These are phyloP conservation scores for Hydrocynus forskahlii DNA, from an alignment of 2,797 vertebrate genomes.

Conservation along the genomic window DNA sequence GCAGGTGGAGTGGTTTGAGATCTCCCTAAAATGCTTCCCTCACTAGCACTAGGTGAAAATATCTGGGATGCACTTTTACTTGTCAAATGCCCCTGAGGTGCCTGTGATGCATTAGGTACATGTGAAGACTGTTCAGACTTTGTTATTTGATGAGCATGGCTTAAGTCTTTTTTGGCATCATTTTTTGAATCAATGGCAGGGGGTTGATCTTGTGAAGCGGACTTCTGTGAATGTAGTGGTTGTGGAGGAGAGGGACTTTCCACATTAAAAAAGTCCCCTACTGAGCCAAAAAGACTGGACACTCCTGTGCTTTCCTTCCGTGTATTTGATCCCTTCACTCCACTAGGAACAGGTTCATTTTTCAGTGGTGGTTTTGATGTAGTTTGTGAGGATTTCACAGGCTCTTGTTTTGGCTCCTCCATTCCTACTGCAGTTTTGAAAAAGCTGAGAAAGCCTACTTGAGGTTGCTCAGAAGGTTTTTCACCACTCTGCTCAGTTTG, in stretches of 20 bases:
- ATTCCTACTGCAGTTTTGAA: constrained; percentile 84
- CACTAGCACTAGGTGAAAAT: constrained; percentile 56
- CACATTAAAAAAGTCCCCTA: constrained; percentile 84
- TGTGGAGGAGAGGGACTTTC: constrained; percentile 69
- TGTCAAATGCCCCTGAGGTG: constrained; percentile 54
- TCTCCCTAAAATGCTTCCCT: constrained; percentile 45
- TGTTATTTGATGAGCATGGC: constrained; percentile 58
- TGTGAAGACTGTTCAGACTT: constrained; percentile 58
- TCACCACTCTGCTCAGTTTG: constrained; percentile 57
- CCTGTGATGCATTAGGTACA: constrained; percentile 20
- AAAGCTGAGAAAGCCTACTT: constrained; percentile 83
- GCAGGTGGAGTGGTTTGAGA: constrained; percentile 61
- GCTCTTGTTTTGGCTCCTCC: constrained; percentile 71
- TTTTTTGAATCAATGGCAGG: not conserved
- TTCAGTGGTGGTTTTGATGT: constrained; percentile 59
- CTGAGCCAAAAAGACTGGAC: constrained; percentile 85
- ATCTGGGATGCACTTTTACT: constrained; percentile 67
- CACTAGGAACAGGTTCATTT: constrained; percentile 56
- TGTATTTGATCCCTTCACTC: constrained; percentile 57
- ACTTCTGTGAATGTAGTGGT: constrained; percentile 57
- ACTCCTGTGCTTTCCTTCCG: constrained; percentile 78
- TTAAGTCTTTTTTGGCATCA: constrained; percentile 56
- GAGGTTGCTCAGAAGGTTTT: constrained; percentile 73
- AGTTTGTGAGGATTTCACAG: constrained; percentile 55
- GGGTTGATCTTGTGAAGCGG: constrained; percentile 15